A percentile compares a stretch with the other conserved stretches of the same genome.
These are phyloP conservation scores for Tricholauxania praeusta DNA, from an alignment of 2,888 invertebrate genomes.

Conservation along the genomic window DNA sequence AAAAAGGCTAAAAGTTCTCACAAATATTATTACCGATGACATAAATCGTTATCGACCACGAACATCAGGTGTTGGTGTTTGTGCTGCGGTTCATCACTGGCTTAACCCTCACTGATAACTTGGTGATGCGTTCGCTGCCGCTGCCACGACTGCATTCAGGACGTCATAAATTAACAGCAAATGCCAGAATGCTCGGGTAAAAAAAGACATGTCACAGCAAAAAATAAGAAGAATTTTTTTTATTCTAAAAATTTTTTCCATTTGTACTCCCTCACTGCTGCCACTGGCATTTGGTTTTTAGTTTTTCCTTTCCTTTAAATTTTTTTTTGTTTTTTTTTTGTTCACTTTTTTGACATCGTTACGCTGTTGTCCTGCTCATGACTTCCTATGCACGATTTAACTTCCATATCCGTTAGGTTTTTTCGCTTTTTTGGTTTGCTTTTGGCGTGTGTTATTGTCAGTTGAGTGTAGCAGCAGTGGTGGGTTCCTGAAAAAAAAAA, in stretches of 20 bases:
- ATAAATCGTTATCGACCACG: constrained; percentile 63
- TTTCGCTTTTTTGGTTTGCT: too few relatives aligned
- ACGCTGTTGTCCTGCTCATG: constrained; percentile 32
- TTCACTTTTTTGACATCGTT: constrained; percentile 5
- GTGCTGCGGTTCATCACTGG: neutral
- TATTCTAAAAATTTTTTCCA: neutral
- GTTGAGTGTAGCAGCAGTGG: neutral
- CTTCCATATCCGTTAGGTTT: constrained; percentile 29
- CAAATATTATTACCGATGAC: constrained; percentile 42
- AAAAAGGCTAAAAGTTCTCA: neutral
- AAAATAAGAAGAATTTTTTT: constrained; percentile 20
- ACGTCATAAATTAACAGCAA: constrained; percentile 37
- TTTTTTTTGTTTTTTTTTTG: neutral
- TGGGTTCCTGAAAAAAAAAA: neutral
- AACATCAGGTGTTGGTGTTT: constrained; percentile 58
- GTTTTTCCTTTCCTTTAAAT: neutral
- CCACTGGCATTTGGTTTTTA: constrained; percentile 11
- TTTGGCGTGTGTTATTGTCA: constrained; percentile 33
- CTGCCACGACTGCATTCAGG: constrained; percentile 23
- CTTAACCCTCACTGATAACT: neutral
- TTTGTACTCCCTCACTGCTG: constrained; percentile 9
- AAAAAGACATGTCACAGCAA: neutral
- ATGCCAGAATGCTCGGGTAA: neutral
- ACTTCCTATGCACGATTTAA: constrained; percentile 36
- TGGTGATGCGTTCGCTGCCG: neutral